Percentiles rank a stretch among this genome's conserved stretches.
phyloP scores from a whole-genome alignment of 2,888 invertebrate genomes.

The Chloroclysta siterata region DNA sequence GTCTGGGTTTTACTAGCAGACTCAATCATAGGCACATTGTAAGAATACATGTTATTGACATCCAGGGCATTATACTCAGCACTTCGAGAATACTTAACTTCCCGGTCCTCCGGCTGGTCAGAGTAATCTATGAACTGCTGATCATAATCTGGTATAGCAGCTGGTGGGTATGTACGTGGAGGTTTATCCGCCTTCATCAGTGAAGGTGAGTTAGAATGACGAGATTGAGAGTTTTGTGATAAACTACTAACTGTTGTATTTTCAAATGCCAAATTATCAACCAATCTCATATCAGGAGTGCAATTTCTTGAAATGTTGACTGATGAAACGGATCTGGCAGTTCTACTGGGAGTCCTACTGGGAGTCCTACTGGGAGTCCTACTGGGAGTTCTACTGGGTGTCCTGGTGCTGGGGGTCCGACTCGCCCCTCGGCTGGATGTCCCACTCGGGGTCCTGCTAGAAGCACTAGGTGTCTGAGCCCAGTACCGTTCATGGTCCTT shows the following conservation, averaged over 20 bases:
- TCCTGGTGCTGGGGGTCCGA: constrained; percentile 64
- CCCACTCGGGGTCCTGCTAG: constrained; percentile 47
- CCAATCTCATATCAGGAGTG: constrained; percentile 68
- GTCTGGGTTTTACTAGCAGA: constrained; percentile 56
- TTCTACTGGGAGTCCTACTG: constrained; percentile 70
- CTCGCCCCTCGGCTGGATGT: constrained; percentile 42
- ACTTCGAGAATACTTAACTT: constrained; percentile 76
- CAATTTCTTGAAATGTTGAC: constrained; percentile 61
- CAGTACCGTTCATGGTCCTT: constrained; percentile 75
- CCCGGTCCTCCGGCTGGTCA: constrained; percentile 72
- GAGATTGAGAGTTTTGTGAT: constrained; percentile 43
- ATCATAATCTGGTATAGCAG: constrained; percentile 62
- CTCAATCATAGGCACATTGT: constrained; percentile 58
- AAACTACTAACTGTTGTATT: constrained; percentile 47
- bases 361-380: constrained; percentile 69
- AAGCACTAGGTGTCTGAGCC: constrained; percentile 72
- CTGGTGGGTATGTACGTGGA: constrained; percentile 60
- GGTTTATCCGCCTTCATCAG: constrained; percentile 68
- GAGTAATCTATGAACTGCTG: constrained; percentile 67
- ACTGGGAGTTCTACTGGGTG: constrained; percentile 68
- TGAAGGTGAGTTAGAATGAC: constrained; percentile 57
- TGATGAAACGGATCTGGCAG: constrained; percentile 60
- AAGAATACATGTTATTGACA: constrained; percentile 59
- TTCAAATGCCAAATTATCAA: constrained; percentile 67
- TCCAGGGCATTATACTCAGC: constrained; percentile 71